Evolutionary conservation across 2,113 vertebrate genomes (phyloP), one percentile per base, ranked within the genome.

Genomic region (Etheostoma cragini): DNA sequence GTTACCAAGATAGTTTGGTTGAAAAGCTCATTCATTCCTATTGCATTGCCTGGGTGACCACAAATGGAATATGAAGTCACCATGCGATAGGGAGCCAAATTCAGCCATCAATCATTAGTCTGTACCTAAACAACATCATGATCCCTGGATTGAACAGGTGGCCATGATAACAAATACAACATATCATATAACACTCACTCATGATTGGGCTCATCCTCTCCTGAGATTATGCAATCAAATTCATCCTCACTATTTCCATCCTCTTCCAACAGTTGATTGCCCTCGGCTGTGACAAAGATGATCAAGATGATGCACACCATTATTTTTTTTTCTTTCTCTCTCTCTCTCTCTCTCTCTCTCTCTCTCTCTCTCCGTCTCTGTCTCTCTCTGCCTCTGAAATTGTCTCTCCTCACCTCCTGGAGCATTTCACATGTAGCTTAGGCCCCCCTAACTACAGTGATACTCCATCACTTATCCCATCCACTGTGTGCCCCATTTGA

Each of bases 291-390:
- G 86, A 63, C 80, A 85, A 53, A 82, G 77, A 84, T 80, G 53
- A 88, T 87, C 83, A 86, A 75, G 58, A 88, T 87, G 82, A 86
- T 76, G 58, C 87, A 82, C 86, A 93, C 90, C 88, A 89, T 90
- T 84, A 88, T 87, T 61, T 82, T 3, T 30, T 1, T 30, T 3
- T 30, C 26, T 30, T 3, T 30, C 26, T 30, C 3, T 30, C 3
- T 30, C 26, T 30, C 26, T 30, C 26, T 30, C 74, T 78, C 73
- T 73, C 21, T 83, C 57, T 72, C 38, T 47, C 47, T 67, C 83
- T 33, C n/a, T n/a, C 56, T 72, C 47, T 63, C 64, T 38, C 16
- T 64, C 62, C 65, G 11, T 56, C 58, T 74, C 63, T 77, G 46
- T 69, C 30, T 62, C 22, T 46, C 50, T 62, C 46, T 83, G 22